Conservation (phyloP, 2,113 vertebrate genomes). For the Agapornis roseicollis region DNA sequence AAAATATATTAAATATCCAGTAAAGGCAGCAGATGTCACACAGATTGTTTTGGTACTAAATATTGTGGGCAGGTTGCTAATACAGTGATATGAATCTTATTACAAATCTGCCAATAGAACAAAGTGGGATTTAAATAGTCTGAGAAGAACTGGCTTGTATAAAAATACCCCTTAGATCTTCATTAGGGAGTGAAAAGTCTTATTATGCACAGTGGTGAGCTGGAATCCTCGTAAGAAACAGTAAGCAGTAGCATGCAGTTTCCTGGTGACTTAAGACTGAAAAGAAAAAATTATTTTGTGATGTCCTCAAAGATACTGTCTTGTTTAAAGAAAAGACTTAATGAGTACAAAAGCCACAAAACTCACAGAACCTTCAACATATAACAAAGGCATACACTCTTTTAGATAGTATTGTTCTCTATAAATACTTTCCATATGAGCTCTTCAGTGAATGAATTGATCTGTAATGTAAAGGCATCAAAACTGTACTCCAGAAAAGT, state of each 20-base stretch:
- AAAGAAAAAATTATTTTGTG: background rate
- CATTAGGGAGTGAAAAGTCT: background rate
- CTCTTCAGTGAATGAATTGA: background rate
- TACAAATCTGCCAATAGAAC: background rate
- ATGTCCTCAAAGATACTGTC: accelerated
- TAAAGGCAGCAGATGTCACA: background rate
- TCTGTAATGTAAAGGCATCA: background rate
- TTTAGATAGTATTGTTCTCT: background rate
- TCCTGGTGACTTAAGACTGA: background rate
- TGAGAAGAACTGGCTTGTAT: background rate
- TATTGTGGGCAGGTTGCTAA: background rate
- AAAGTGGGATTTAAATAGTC: background rate
- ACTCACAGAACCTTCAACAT: background rate
- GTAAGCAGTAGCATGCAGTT: background rate
- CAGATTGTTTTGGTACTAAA: background rate
- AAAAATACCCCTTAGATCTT: background rate
- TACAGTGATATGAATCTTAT: background rate
- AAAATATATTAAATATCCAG: background rate
- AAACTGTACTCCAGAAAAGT: background rate
- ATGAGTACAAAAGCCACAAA: background rate
- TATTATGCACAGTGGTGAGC: background rate
- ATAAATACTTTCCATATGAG: background rate
- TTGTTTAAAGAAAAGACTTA: background rate
- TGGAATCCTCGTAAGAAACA: background rate
- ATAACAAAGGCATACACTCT: background rate